A percentile compares a stretch with the other conserved stretches of the same genome.
phyloP scores from a whole-genome alignment of 2,113 vertebrate genomes.

The Clarias magur region DNA sequence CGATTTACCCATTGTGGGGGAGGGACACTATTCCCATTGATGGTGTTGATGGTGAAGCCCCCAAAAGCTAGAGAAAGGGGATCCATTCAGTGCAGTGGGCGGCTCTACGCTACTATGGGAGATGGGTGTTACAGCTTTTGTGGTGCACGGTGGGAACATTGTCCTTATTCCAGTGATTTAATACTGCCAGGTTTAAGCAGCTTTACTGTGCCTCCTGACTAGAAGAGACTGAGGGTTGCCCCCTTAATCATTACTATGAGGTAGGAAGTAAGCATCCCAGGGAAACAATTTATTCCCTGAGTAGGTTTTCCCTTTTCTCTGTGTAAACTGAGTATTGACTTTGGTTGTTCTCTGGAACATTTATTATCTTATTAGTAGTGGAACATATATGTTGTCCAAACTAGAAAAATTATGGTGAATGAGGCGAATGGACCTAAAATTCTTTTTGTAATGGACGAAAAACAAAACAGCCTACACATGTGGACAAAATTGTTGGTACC shows the following conservation, averaged over 20 bases:
- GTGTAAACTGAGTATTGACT: conserved; percentile 10
- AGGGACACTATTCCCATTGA: conserved; percentile 69
- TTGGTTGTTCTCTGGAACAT: background rate
- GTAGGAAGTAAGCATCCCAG: conserved; percentile 24
- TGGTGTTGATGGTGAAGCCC: conserved; percentile 69
- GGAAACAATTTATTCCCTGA: conserved; percentile 10
- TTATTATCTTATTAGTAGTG: background rate
- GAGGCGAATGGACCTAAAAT: background rate
- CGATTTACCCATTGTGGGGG: conserved; percentile 65
- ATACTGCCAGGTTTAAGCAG: conserved; percentile 46
- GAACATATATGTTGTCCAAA: background rate
- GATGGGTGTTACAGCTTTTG: conserved; percentile 69
- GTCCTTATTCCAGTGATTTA: conserved; percentile 63
- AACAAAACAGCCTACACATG: background rate
- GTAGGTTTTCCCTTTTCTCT: conserved; percentile 2
- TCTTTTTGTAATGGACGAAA: background rate
- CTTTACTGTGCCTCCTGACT: conserved; percentile 50
- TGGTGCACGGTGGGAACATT: conserved; percentile 71
- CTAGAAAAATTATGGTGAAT: background rate
- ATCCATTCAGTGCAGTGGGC: conserved; percentile 63
- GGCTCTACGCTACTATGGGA: conserved; percentile 61
- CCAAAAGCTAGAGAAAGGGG: conserved; percentile 64
- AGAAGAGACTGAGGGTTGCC: conserved; percentile 51
- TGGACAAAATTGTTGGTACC: too few species aligned
- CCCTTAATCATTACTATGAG: conserved; percentile 27